These are phyloP conservation scores for Corythornis vintsioides DNA, from an alignment of 2,113 vertebrate species.

Conservation along the genomic window DNA sequence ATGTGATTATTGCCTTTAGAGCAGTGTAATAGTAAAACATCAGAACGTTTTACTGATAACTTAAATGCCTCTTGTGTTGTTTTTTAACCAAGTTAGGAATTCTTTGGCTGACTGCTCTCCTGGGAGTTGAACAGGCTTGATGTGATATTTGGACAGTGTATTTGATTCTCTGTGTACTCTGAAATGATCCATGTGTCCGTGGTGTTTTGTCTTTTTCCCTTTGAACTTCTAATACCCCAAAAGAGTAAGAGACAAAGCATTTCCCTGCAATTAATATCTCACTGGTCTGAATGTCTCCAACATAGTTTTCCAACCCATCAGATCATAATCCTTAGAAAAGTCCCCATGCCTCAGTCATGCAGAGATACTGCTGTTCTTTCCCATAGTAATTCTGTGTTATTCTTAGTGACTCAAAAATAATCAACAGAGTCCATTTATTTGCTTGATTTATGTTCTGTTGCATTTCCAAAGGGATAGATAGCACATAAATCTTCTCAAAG, in stretches of 20 bases:
- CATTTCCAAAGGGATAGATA: constrained; percentile 13
- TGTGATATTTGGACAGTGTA: background rate
- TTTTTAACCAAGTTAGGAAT: background rate
- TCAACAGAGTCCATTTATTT: background rate
- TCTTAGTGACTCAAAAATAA: constrained; percentile 28
- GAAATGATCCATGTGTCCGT: background rate
- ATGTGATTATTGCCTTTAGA: background rate
- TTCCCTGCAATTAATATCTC: constrained; percentile 15
- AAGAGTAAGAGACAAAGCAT: background rate
- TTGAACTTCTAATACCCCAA: background rate
- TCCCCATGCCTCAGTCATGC: background rate
- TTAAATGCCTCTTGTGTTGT: background rate
- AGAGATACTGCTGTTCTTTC: background rate
- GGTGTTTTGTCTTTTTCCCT: background rate
- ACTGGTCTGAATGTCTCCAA: background rate
- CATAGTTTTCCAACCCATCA: background rate
- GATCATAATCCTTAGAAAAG: constrained; percentile 15
- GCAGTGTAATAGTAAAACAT: background rate
- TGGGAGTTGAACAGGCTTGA: background rate
- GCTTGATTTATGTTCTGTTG: background rate
- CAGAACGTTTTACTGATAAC: background rate
- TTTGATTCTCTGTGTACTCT: background rate
- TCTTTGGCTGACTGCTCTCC: background rate
- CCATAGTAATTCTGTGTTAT: background rate
- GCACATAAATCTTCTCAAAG: background rate